These are phyloP conservation scores for Lasioglossum albipes DNA, from an alignment of 1,140 invertebrate species.

Conservation along the genomic window DNA sequence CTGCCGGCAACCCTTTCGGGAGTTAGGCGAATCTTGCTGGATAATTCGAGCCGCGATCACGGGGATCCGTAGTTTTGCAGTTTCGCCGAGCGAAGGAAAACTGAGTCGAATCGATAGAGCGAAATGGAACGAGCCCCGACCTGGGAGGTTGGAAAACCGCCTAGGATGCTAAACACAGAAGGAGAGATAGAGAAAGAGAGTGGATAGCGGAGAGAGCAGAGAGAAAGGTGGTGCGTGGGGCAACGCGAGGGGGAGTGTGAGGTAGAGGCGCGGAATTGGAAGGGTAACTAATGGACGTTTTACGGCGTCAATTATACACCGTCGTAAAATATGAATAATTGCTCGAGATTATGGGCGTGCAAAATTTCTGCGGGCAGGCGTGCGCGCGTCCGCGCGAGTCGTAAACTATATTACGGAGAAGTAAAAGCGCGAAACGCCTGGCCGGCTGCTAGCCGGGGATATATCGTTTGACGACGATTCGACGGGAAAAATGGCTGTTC, in stretches of 20 bases:
- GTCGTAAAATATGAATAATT: conserved; percentile 77
- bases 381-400: conserved; percentile 23
- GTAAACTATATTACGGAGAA: conserved; percentile 57
- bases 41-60: conserved; percentile 20
- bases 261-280: conserved; percentile 52
- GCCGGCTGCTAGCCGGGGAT: not conserved
- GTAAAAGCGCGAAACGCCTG: conserved; percentile 41
- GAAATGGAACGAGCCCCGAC: not conserved
- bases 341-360: conserved; percentile 66
- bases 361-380: conserved; percentile 58
- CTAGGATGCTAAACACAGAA: conserved; percentile 24
- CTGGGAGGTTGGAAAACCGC: conserved; percentile 29
- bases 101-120: conserved; percentile 46
- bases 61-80: conserved; percentile 8
- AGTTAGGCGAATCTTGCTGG: no score
- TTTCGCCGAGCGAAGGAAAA: conserved; percentile 6
- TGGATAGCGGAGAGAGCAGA: conserved; percentile 34
- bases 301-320: conserved; percentile 75
- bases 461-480: not conserved
- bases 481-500: not conserved
- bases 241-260: not conserved
- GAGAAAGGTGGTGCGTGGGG: not conserved
- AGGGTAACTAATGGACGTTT: conserved; percentile 76
- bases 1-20: no score
- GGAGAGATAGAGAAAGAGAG: not conserved